Base-by-base conservation (phyloP, 2,888 invertebrate genomes). In the Boloria selene region DNA sequence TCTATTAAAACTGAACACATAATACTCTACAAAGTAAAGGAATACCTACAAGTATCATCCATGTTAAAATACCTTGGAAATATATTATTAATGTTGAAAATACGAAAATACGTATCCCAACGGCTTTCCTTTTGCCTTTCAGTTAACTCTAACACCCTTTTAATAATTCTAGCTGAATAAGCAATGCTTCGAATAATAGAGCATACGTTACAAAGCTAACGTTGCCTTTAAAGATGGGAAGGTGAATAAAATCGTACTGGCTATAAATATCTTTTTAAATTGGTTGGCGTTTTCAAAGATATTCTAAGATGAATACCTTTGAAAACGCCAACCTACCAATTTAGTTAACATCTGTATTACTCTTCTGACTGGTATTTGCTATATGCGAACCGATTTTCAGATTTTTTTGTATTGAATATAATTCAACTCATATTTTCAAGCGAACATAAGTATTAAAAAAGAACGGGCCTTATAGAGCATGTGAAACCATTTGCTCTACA, bases 101-200 rank as follows among this genome's bases (percentile, higher is more conserved):
- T 45, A 44, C 22, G 26, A 51, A 56, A 56, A 56, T 22, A 44
- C 16, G 18, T n/a, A 55, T 50, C 42, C 47, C 13, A 17, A 14
- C 13, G 38, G 13, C 26, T 56, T 26, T 26, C 54, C 13, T 42
- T 62, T 31, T 16, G 14, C 47, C n/a, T 45, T 31, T 51, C 17
- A 16, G 50, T 17, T 14, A 58, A 52, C 31, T 51, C 4, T 52
- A 51, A 64, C 55, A 51, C 38, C 64, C 31, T 64, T 64, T 51
- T 64, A 64, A 58, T 64, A 58, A 58, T 64, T 64, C 58, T 26
- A 14, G 3, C 26, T 55, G 56, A 63, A 55, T 63, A 44, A 63
- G 55, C 42, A 56, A 55, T 50, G 42, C 44, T 14, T 49, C 22
- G 49, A 38, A 54, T 49, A 54, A 55, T 38, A 42, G 3, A 42